phyloP scores from a whole-genome alignment of 1,140 invertebrate species.

The Leptopilina boulardi region DNA sequence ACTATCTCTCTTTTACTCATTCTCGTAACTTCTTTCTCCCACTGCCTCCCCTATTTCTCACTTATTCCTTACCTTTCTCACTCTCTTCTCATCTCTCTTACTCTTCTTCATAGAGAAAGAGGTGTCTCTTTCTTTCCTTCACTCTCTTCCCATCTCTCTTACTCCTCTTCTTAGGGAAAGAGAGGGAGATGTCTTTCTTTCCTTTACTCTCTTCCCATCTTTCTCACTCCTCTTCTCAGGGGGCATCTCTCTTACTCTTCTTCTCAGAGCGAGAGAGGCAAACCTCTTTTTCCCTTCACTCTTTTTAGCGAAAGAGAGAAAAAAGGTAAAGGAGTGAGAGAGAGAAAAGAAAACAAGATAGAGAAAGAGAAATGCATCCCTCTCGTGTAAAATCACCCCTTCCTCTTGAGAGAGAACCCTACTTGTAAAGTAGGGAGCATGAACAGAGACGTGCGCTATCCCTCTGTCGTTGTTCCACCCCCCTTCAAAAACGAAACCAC shows the following conservation, averaged over 20 bases:
- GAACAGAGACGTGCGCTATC: constrained; percentile 41
- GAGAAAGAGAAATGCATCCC: background rate
- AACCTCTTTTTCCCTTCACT: too few relatives aligned
- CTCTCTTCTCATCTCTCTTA: background rate
- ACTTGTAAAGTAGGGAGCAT: constrained; percentile 42
- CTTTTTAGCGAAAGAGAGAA: too few relatives aligned
- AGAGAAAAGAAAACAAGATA: too few relatives aligned
- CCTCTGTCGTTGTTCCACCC: constrained; percentile 41
- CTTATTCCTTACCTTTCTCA: background rate
- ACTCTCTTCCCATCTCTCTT: constrained; percentile 3
- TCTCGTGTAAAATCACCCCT: constrained; percentile 33
- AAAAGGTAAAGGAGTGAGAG: too few relatives aligned
- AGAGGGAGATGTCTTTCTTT: background rate
- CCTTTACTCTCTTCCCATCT: background rate
- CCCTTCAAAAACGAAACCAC: constrained; percentile 6
- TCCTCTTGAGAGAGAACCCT: constrained; percentile 32
- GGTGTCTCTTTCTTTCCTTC: constrained; percentile 12
- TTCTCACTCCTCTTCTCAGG: too few relatives aligned
- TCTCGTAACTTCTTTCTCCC: constrained; percentile 1
- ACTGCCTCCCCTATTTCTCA: background rate
- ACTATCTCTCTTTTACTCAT: background rate
- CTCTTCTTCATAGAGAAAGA: too few relatives aligned
- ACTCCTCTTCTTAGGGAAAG: background rate
- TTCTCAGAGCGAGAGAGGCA: too few relatives aligned
- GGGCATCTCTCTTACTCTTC: too few relatives aligned